Percentiles rank a stretch among this genome's conserved stretches.
Conservation (phyloP, 2,113 vertebrate genomes). For the Mormyrus lacerda region DNA sequence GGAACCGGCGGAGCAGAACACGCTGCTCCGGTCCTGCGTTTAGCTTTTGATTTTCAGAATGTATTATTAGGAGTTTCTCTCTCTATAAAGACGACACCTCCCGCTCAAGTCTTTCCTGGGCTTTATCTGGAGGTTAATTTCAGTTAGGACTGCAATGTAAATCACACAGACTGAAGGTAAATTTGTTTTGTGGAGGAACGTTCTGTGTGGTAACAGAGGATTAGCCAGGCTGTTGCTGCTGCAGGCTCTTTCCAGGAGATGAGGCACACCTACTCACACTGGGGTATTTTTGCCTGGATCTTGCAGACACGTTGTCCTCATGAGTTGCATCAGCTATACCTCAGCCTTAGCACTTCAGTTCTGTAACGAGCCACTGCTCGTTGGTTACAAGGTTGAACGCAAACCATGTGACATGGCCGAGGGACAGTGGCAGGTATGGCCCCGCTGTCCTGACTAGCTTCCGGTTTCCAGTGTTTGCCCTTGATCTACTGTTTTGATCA, state of each 20-base stretch:
- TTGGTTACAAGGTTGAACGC: neutral
- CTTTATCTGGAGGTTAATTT: neutral
- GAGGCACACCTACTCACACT: conserved; percentile 27
- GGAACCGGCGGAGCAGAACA: neutral
- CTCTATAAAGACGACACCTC: neutral
- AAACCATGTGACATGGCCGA: neutral
- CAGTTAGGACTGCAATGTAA: neutral
- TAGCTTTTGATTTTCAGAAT: neutral
- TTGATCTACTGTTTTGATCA: neutral
- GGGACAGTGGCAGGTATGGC: neutral
- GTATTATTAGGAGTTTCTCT: neutral
- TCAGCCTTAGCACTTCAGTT: neutral
- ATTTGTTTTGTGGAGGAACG: neutral
- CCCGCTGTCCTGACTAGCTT: neutral
- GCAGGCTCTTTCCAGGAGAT: conserved; percentile 9
- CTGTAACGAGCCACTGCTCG: neutral
- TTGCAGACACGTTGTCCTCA: neutral
- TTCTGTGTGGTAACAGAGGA: neutral
- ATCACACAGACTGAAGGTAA: neutral
- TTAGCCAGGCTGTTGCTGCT: neutral
- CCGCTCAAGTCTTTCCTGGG: neutral
- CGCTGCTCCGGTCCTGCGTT: neutral
- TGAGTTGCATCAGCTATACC: conserved; percentile 11
- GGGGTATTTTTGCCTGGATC: conserved; percentile 1
- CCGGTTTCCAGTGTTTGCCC: neutral